Evolutionary conservation across 2,113 vertebrate species (phyloP).

Genomic region (Pogonocichla stellata): DNA sequence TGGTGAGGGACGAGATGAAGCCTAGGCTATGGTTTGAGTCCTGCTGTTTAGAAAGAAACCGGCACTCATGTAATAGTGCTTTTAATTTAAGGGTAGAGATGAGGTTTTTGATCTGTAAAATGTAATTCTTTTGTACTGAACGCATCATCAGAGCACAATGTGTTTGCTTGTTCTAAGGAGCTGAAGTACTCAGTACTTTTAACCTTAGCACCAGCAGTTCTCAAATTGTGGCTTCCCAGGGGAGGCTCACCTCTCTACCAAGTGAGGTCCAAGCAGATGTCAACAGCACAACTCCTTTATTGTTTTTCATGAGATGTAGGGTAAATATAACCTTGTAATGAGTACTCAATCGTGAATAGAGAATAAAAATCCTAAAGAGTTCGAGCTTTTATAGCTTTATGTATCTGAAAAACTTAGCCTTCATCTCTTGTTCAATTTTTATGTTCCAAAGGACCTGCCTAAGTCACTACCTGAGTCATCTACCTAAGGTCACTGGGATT

Average conservation of each 20-base stretch:
- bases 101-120: background rate
- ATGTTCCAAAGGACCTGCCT: background rate
- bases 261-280: background rate
- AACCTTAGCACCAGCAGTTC: background rate
- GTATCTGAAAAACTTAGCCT: background rate
- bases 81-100: background rate
- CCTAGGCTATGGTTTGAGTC: background rate
- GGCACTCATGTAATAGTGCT: background rate
- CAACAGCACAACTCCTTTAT: background rate
- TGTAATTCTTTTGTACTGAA: background rate
- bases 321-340: background rate
- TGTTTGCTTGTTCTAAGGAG: background rate
- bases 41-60: background rate
- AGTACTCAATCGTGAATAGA: background rate
- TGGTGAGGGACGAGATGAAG: background rate
- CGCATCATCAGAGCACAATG: background rate
- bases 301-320: background rate
- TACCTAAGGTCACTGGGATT: accelerated
- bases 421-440: background rate
- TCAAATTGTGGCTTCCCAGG: background rate
- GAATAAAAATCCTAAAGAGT: background rate
- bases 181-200: background rate
- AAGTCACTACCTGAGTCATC: background rate
- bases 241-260: background rate
- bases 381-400: background rate